phyloP scores from a whole-genome alignment of 2,797 vertebrate genomes.

The Megalops cyprinoides region DNA sequence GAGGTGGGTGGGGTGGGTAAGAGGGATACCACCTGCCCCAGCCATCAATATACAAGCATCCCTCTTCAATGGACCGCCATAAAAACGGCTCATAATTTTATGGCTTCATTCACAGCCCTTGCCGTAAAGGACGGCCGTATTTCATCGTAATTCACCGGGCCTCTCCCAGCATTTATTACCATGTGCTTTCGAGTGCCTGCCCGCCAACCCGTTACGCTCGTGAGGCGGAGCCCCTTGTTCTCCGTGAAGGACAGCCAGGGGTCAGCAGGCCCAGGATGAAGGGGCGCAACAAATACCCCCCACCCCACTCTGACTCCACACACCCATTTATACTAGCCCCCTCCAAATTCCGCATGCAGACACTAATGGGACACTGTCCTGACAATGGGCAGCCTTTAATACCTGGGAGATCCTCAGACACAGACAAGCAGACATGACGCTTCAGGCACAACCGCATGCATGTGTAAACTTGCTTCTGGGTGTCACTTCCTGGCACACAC shows the following conservation, averaged over 20 bases:
- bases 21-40: conserved; percentile 94
- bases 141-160: conserved; percentile 85
- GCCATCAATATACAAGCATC: conserved; percentile 99
- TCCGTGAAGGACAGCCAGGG: conserved; percentile 74
- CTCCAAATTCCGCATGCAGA: background rate
- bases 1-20: conserved; percentile 55
- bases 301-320: background rate
- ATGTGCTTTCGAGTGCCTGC: conserved; percentile 71
- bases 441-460: no score
- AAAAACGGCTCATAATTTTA: conserved; percentile 99
- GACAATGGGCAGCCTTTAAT: background rate
- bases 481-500: no score
- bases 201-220: conserved; percentile 66
- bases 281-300: background rate
- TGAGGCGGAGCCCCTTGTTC: conserved; percentile 66
- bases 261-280: conserved; percentile 50
- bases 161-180: conserved; percentile 77
- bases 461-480: no score
- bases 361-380: background rate
- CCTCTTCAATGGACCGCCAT: conserved; percentile 97
- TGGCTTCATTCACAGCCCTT: conserved; percentile 98
- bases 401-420: no score
- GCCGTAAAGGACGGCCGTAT: conserved; percentile 97
- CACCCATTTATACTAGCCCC: background rate
- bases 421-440: no score